These are phyloP conservation scores for Tetramorium bicarinatum DNA, from an alignment of 2,888 invertebrate species.

Conservation along the genomic window DNA sequence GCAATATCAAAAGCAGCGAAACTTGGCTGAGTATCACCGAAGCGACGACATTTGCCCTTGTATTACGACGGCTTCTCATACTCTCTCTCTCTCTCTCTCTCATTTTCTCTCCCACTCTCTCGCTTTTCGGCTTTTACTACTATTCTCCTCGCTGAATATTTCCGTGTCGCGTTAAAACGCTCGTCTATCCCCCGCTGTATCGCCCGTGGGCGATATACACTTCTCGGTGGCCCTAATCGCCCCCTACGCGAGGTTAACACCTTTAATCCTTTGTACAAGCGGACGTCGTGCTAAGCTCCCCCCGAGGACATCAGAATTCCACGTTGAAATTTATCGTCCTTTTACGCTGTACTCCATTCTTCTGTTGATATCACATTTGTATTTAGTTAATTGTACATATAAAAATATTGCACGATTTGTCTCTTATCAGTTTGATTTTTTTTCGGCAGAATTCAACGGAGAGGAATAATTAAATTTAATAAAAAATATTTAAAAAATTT, in stretches of 20 bases:
- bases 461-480: not conserved
- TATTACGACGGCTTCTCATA: slow-evolving; percentile 37
- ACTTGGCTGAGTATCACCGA: slow-evolving; percentile 38
- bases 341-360: slow-evolving; percentile 5
- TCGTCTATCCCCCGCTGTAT: slow-evolving; percentile 23
- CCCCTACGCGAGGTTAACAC: slow-evolving; percentile 54
- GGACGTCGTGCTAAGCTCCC: slow-evolving; percentile 48
- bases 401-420: slow-evolving; percentile 3
- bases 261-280: slow-evolving; percentile 57
- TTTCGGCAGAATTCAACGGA: not conserved
- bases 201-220: slow-evolving; percentile 50
- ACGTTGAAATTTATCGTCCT: slow-evolving; percentile 46
- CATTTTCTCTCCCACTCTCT: slow-evolving; percentile 26
- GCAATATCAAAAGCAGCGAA: slow-evolving; percentile 49
- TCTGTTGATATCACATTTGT: slow-evolving; percentile 22
- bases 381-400: slow-evolving; percentile 7
- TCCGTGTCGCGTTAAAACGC: slow-evolving; percentile 46
- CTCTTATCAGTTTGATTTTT: not conserved
- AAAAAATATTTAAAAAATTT: not conserved
- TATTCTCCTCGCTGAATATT: slow-evolving; percentile 51
- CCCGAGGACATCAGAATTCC: slow-evolving; percentile 52
- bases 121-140: slow-evolving; percentile 49
- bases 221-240: slow-evolving; percentile 57
- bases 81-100: slow-evolving; percentile 18
- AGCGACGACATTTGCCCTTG: slow-evolving; percentile 19